Evolutionary conservation across 2,113 vertebrate genomes (phyloP), one percentile per base, ranked within the genome.

Genomic region (Salvelinus namaycush): DNA sequence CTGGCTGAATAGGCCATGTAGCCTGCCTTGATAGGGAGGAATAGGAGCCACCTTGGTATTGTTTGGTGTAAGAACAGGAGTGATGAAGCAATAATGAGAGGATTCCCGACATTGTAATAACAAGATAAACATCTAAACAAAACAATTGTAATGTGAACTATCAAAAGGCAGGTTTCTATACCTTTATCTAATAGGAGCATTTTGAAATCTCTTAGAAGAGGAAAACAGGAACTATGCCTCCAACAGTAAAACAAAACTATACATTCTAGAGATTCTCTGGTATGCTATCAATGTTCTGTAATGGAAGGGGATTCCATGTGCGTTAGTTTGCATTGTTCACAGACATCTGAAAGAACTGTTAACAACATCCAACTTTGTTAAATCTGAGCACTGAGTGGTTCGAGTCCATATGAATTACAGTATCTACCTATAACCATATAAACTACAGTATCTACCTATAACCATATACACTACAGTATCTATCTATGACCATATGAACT

Each of bases 171-270:
- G 1, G 54, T 57, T 12, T 57, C 51, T 57, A 57, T 13, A 39
- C 7, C 6, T 39, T 9, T 39, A 57, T 20, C 54, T 57, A 44
- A 44, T 44, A 44, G 16, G 54, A 57, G 3, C 54, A 4, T 57
- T 20, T 57, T 20, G 4, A 57, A 8, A 14, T 1, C 18, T 57
- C 54, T 6, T 6, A 7, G 79, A 60, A 74, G 66, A 76, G 81
- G 85, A 85, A 86, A 80, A 86, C 39, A 44, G 39, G 27, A 82
- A 72, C 79, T 83, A 82, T 79, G 71, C 76, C 80, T n/a, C 79
- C 60, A 74, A 86, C 74, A 77, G 68, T 75, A 76, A 78, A 85
- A 83, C 76, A 11, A 44, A 44, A 44, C 72, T 69, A 73, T 76
- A 76, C 83, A 81, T 73, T 85, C 81, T 44, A 44, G 70, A 83